A percentile compares a stretch with the other conserved stretches of the same genome.
Conservation (phyloP, 2,113 vertebrate genomes). For the Egretta garzetta region DNA sequence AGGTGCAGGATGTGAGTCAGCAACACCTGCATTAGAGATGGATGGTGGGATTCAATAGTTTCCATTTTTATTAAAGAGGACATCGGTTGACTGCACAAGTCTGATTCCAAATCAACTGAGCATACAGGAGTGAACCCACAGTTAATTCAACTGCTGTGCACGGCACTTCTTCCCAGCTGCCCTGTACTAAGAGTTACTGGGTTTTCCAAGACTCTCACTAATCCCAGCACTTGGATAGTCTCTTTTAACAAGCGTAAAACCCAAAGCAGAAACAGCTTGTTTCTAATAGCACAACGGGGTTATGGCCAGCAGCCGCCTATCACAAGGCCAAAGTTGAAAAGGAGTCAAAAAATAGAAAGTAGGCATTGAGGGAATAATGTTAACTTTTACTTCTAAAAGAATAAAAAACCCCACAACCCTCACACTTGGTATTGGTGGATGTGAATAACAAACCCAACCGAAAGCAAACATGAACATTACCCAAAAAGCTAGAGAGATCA, state of each 20-base stretch:
- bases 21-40: slow-evolving; percentile 39
- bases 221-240: not conserved
- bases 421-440: not conserved
- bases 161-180: not conserved
- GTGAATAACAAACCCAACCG: not conserved
- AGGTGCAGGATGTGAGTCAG: slow-evolving; percentile 63
- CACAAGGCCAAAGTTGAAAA: not conserved
- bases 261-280: not conserved
- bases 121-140: not conserved
- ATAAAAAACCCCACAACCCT: not conserved
- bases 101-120: not conserved
- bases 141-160: not conserved
- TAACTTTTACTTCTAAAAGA: not conserved
- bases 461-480: not conserved
- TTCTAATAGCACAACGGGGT: not conserved
- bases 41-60: slow-evolving; percentile 9
- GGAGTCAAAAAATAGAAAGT: not conserved
- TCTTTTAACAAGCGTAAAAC: not conserved
- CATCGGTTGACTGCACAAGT: not conserved
- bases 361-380: not conserved
- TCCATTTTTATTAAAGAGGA: not conserved
- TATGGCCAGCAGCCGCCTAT: not conserved
- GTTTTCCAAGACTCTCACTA: not conserved
- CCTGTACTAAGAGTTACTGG: not conserved
- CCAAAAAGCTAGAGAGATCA: not conserved